phyloP scores from a whole-genome alignment of 1,140 invertebrate species.

The Rhyacophila brunnea region DNA sequence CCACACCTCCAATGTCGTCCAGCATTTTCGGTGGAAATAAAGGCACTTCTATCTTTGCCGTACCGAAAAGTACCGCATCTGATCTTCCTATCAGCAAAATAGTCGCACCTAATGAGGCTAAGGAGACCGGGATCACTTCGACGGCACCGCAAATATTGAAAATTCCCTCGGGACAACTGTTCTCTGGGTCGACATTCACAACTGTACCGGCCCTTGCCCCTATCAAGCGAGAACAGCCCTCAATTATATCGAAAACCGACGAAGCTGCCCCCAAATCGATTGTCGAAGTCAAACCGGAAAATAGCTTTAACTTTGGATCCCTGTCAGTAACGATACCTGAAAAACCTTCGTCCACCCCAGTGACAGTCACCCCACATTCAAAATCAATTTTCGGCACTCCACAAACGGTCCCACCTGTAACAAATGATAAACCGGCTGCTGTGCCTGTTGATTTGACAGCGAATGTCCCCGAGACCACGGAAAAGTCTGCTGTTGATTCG shows the following conservation, averaged over 20 bases:
- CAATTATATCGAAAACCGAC: too few species aligned
- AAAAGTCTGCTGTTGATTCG: background rate
- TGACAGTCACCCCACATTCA: background rate
- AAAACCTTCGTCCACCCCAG: too few species aligned
- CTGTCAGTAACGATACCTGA: background rate
- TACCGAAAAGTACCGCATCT: too few species aligned
- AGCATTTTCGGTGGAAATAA: background rate
- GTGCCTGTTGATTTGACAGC: background rate
- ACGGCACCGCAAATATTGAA: background rate
- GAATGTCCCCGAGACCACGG: too few species aligned
- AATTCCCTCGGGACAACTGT: background rate
- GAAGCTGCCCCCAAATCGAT: too few species aligned
- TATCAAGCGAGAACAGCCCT: too few species aligned
- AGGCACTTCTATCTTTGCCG: background rate
- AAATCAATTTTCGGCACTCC: constrained; percentile 4
- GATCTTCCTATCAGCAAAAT: too few species aligned
- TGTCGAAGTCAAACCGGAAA: background rate
- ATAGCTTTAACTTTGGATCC: constrained; percentile 10
- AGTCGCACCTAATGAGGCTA: background rate
- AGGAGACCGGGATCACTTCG: background rate
- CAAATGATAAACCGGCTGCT: background rate
- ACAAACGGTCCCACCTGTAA: background rate
- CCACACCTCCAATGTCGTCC: background rate
- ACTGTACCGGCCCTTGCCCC: too few species aligned
- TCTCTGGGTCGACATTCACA: background rate